Base-by-base conservation (phyloP, 23 tunicate species). In the Aplidium turbinatum region DNA sequence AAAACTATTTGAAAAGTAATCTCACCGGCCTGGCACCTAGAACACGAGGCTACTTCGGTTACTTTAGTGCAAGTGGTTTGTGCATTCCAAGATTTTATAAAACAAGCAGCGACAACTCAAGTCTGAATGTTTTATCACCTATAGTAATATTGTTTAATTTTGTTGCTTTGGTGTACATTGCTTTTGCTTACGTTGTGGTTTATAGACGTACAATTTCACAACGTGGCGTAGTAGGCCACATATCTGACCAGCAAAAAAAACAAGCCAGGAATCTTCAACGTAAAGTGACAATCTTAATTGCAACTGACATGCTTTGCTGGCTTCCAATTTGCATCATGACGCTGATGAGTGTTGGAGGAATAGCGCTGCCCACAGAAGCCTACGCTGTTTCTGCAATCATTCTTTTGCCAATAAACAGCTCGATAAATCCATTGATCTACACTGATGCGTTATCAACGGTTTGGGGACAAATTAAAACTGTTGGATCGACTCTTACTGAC, bases 51-150 rank as follows among this genome's bases (percentile, higher is more conserved):
- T 78, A 63, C 62, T 78, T 78, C 75, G 83, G 83, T 0, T 78
- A 65, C 30, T 78, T 64, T 47, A 66, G 83, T 63, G 45, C 77
- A 0, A 30, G 70, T 29, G 83, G 83, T 29, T 63, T 78, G 33
- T 78, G 83, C 2, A n/a, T n/a, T n/a, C n/a, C n/a, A n/a, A n/a
- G n/a, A n/a, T n/a, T n/a, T n/a, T n/a, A n/a, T n/a, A n/a, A 65
- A 33, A 63, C 70, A 45, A 63, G 46, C 23, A 9, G 35, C 33
- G 70, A 31, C 18, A 34, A 33, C 46, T n/a, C 45, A 18, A 46
- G 35, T 23, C 45, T n/a, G 2, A 63, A 63, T 46, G 29, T 46
- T 42, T 42, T 42, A 16, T 42, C 50, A 42, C 16, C 50, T 11
- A 16, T 42, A 9, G 50, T 42, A 16, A 42, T 42, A 11, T 9